These are phyloP conservation scores for Zaprionus inermis DNA, from an alignment of 1,140 invertebrate species.

Conservation along the genomic window DNA sequence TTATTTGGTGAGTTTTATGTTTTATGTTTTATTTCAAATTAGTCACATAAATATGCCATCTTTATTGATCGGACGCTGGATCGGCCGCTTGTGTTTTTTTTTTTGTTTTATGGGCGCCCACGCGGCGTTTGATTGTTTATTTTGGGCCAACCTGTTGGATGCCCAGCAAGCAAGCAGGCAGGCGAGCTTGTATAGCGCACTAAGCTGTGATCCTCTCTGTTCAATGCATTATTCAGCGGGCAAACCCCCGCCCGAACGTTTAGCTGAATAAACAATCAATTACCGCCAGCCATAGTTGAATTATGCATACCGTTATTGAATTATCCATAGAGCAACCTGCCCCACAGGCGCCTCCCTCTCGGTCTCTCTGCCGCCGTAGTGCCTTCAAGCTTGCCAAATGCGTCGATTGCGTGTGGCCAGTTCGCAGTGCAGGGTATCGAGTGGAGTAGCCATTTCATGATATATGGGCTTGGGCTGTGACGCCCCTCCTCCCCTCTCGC, in stretches of 20 bases:
- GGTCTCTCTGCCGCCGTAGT: constrained; percentile 11
- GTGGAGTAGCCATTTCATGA: constrained; percentile 33
- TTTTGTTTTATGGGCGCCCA: constrained; percentile 64
- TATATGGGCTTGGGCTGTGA: constrained; percentile 71
- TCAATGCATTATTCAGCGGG: constrained; percentile 65
- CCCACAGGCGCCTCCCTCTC: neutral
- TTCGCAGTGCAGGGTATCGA: constrained; percentile 26
- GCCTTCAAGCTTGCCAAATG: constrained; percentile 58
- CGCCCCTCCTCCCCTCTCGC: too few species aligned
- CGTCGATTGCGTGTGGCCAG: constrained; percentile 68
- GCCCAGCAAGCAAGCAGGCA: constrained; percentile 20
- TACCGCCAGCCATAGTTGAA: constrained; percentile 58
- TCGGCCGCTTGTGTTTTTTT: neutral
- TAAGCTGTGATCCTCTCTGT: constrained; percentile 11
- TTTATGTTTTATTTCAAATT: constrained; percentile 80
- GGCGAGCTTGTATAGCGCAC: neutral
- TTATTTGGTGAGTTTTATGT: constrained; percentile 77
- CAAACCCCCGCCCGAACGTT: constrained; percentile 54
- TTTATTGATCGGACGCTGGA: constrained; percentile 60
- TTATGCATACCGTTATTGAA: constrained; percentile 73
- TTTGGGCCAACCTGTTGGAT: constrained; percentile 30
- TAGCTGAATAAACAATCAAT: constrained; percentile 74
- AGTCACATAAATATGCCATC: constrained; percentile 77
- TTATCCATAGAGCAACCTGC: constrained; percentile 32
- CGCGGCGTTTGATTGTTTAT: constrained; percentile 66